Base-by-base conservation (phyloP, 2,113 vertebrate species). In the Oxygymnocypris stewartii region DNA sequence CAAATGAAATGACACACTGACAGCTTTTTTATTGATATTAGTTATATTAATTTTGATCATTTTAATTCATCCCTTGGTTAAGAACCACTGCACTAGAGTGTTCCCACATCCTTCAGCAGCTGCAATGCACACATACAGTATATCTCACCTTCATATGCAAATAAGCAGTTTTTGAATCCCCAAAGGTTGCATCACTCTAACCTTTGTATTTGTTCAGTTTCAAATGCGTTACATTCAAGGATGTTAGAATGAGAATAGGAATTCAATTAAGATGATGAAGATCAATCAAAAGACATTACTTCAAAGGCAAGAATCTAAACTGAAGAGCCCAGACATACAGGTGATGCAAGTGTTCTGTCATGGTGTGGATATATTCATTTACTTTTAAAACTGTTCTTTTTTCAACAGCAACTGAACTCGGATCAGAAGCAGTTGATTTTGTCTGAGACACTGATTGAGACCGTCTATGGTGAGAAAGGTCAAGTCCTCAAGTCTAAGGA, bases 401-500 rank as follows among this genome's bases (percentile, higher is more conserved):
- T 67, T 85, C 47, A 6, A 1, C 91, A 98, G 97, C 91, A 96
- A 86, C 90, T 98, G 93, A 95, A 92, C 85, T 94, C 96, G 0
- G 96, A 96, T 79, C 96, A 96, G 93, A 92, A 94, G 76, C 96
- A 97, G 90, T 93, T 98, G 73, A 94, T 97, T 54, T 94, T 97
- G 23, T 96, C 95, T 0, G 97, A 98, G 93, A 96, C 97, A 0
- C 92, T 99, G 87, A 97, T 96, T 0, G 97, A 99, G 93, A 97
- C 95, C 0, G 96, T 99, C 73, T 97, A 96, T 0, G 96, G 97
- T 0, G 97, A 98, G 67, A 95, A 96, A 0, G 97, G 97, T 42
- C 97, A 97, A 91, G 95, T 97, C 79, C 93, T 98, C 91, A 99
- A 98, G 87, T 97, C 97, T 3, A 98, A 97, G 92, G 96, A 97